Evolutionary conservation across 64 coral and sea anemone genomes (phyloP), one percentile per base, ranked within the genome.

Genomic region (Actinia equina): DNA sequence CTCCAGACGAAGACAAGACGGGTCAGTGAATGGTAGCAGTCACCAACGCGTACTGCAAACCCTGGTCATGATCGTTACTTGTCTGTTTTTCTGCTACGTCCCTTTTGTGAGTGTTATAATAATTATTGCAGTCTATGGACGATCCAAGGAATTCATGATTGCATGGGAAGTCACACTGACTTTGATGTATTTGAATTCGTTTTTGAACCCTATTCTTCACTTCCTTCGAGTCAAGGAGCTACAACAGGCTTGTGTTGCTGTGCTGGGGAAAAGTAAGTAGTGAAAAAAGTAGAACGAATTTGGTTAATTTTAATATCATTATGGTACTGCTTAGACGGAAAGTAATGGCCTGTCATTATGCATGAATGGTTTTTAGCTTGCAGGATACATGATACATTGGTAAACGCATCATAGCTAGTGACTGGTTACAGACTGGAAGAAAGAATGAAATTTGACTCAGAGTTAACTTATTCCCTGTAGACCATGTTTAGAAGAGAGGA

Each of bases 151-250:
- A 27, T 58, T 90, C 18, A 83, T 60, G 25, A 77, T 65, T 5
- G 80, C 88, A 5, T 85, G 82, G 46, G 77, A 71, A 42, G 45
- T 90, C 9, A 53, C 59, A 22, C 58, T 55, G 17, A 90, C 88
- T 3, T 80, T 90, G 20, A 43, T 77, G 30, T 90, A 11, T n/a
- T 25, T 90, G 12, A 90, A 90, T 46, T 90, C 88, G 0, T 90
- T 61, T 8, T 59, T 90, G 6, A 90, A 84, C 17, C 89, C 89
- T 49, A 64, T 62, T 56, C 30, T 90, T 8, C 80, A 85, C 56
- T 71, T 74, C 26, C 74, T 42, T 62, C 61, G 89, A 42, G 52
- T 70, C 30, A 62, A 70, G 19, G 82, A 44, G 41, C 63, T 90
- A 27, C 42, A 83, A 5, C 43, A 79, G 17, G 82, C 67, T 7